A percentile compares a stretch with the other conserved stretches of the same genome.
Evolutionary conservation across 1,140 invertebrate genomes (phyloP).

Genomic region (Ctenoplectra terminalis): DNA sequence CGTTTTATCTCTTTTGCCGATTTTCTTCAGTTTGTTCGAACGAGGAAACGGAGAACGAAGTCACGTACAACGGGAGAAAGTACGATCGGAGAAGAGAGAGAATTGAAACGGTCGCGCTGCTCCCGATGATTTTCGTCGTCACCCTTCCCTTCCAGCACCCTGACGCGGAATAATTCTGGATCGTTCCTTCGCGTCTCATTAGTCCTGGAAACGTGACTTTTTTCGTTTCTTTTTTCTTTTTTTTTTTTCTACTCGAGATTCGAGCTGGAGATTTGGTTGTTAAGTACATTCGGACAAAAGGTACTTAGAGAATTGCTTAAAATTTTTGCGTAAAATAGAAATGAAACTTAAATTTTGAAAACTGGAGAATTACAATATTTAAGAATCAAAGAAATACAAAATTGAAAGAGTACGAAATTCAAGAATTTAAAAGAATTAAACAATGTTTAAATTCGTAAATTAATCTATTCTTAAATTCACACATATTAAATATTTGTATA

Average conservation of each 20-base stretch:
- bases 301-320: too few relatives aligned
- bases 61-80: conserved; percentile 61
- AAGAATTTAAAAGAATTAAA: too few relatives aligned
- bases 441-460: too few relatives aligned
- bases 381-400: too few relatives aligned
- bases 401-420: not conserved
- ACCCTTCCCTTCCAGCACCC: not conserved
- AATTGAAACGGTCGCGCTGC: conserved; percentile 13
- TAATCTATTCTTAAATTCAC: too few relatives aligned
- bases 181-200: conserved; percentile 26
- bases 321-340: too few relatives aligned
- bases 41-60: conserved; percentile 32
- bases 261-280: too few relatives aligned
- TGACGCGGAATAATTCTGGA: not conserved
- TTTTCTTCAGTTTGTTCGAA: conserved; percentile 55
- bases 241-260: not conserved
- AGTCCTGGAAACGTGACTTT: not conserved
- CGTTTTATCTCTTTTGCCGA: conserved; percentile 54
- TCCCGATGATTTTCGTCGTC: conserved; percentile 27
- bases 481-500: too few relatives aligned
- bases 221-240: not conserved
- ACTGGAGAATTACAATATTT: not conserved
- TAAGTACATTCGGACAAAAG: too few relatives aligned
- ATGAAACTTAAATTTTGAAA: not conserved
- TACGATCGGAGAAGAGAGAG: conserved; percentile 57